These are phyloP conservation scores for Tenthredo mesomela DNA, from an alignment of 2,888 invertebrate species.

Conservation along the genomic window DNA sequence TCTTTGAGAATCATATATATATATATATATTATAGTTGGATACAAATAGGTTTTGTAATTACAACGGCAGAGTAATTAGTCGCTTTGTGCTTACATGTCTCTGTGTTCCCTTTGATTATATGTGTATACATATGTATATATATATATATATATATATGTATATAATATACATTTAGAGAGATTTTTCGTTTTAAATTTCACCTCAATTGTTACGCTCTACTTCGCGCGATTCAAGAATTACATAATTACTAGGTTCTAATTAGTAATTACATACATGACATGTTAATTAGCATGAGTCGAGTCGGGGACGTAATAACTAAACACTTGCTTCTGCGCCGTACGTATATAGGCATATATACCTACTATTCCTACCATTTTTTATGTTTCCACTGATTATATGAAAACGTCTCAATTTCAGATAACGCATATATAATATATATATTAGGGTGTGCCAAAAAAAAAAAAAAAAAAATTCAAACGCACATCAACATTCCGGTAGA, in stretches of 20 bases:
- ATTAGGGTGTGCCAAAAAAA: too few relatives aligned
- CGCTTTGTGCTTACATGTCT: neutral
- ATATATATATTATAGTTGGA: slow-evolving; percentile 5
- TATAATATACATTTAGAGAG: neutral
- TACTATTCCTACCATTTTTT: neutral
- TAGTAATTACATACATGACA: slow-evolving; percentile 42
- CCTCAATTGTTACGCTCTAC: slow-evolving; percentile 20
- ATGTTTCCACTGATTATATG: neutral
- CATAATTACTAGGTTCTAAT: slow-evolving; percentile 46
- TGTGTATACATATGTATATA: neutral
- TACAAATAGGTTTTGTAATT: slow-evolving; percentile 27
- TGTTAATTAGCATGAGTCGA: slow-evolving; percentile 18
- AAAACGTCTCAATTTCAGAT: neutral
- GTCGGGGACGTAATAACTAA: slow-evolving; percentile 31
- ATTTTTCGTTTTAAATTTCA: slow-evolving; percentile 8
- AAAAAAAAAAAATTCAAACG: too few relatives aligned
- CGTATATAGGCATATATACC: too few relatives aligned
- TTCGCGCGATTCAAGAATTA: slow-evolving; percentile 17
- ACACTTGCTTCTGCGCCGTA: neutral
- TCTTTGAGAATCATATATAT: neutral
- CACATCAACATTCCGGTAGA: too few relatives aligned
- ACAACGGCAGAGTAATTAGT: slow-evolving; percentile 22
- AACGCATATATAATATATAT: neutral
- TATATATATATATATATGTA: neutral
- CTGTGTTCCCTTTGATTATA: neutral